These are phyloP conservation scores for Leptodirus hochenwartii DNA, from an alignment of 2,888 invertebrate genomes.

Conservation along the genomic window DNA sequence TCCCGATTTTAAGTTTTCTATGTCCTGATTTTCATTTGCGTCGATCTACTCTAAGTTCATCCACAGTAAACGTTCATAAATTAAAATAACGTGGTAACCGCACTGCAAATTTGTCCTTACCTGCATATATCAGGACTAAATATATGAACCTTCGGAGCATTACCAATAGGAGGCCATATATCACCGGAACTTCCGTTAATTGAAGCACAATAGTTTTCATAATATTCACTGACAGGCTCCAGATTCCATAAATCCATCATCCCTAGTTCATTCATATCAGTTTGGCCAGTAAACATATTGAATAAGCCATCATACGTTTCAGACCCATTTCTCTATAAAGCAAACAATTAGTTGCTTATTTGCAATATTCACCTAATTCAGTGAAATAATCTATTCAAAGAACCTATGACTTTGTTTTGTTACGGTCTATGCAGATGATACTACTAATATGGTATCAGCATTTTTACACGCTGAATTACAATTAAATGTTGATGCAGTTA, in stretches of 20 bases:
- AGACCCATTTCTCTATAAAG: slow-evolving; percentile 50
- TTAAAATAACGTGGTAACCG: too few species aligned
- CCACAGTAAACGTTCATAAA: too few species aligned
- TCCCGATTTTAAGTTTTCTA: too few species aligned
- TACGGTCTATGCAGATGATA: too few species aligned
- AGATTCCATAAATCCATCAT: slow-evolving; percentile 53
- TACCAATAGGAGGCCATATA: slow-evolving; percentile 52
- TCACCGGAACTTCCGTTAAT: slow-evolving; percentile 65
- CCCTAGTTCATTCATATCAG: slow-evolving; percentile 47
- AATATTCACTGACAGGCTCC: slow-evolving; percentile 33
- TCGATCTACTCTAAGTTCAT: too few species aligned
- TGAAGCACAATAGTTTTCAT: slow-evolving; percentile 39
- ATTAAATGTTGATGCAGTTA: too few species aligned
- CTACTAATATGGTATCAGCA: too few species aligned
- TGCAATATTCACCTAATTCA: neutral
- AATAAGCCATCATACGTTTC: slow-evolving; percentile 56
- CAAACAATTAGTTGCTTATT: slow-evolving; percentile 1
- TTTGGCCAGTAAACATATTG: slow-evolving; percentile 55
- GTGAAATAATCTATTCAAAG: too few species aligned
- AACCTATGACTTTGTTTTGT: too few species aligned
- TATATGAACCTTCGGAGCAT: slow-evolving; percentile 38
- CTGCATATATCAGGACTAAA: slow-evolving; percentile 69
- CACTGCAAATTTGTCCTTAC: too few species aligned
- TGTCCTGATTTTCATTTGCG: too few species aligned
- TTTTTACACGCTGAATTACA: too few species aligned